Base-by-base conservation (phyloP, 2,113 vertebrate genomes). In the Echinops telfairi region DNA sequence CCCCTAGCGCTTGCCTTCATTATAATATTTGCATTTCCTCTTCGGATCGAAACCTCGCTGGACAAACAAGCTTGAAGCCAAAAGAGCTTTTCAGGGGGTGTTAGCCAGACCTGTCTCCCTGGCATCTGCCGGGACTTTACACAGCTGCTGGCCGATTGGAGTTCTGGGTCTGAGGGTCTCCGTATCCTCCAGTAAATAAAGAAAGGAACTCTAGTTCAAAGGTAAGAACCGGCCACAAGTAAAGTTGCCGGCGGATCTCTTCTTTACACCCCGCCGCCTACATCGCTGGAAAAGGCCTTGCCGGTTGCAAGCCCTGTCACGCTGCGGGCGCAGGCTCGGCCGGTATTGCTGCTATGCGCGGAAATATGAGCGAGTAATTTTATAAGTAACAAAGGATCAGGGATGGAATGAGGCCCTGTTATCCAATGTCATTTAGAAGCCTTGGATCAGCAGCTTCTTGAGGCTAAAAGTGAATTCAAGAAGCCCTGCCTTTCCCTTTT, bases 361-460 rank as follows among this genome's bases (percentile, higher is more conserved):
- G 98, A 98, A 98, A 98, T 97, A 98, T 98, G 97, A 98, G 98
- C 93, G 97, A 98, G 98, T 98, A 97, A 98, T 98, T 98, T 98
- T 98, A 97, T 98, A 98, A 98, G 98, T 97, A 98, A 98, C 98
- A 98, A 98, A 98, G 98, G 98, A 97, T 97, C 97, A 95, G 98
- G 96, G 95, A 89, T 98, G 98, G 98, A 98, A 99, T 98, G 98
- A 98, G 96, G 97, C 96, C 94, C 98, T 97, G 98, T 98, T 98
- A 98, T 98, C 97, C 98, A 95, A 96, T 98, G 98, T 98, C 98
- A 98, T 96, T 97, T 98, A 98, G 98, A 98, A 98, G 97, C 97
- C 97, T 98, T 98, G 98, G 97, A 98, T 99, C 99, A 98, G 98
- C 99, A 99, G 98, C 98, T 99, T 99, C 98, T 98, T 98, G 97